These are phyloP conservation scores for Chymomyza costata DNA, from an alignment of 1,140 invertebrate genomes.

Conservation along the genomic window DNA sequence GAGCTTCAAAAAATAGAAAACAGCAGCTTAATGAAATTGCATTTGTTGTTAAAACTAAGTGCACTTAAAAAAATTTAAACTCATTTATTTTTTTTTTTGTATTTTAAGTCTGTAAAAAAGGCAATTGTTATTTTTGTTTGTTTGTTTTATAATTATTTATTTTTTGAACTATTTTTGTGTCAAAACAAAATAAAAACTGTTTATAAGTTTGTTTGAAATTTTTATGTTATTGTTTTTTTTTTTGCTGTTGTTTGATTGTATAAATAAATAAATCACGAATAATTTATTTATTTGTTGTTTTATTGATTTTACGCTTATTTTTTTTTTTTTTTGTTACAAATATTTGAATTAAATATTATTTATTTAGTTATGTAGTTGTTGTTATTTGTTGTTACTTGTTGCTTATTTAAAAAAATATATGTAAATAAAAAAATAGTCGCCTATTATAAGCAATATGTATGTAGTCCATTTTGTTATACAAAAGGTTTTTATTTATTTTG, in stretches of 20 bases:
- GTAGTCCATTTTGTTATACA: conserved; percentile 38
- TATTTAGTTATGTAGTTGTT: conserved; percentile 13
- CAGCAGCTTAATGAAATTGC: too few species aligned
- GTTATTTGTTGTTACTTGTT: conserved; percentile 19
- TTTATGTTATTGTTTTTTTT: conserved; percentile 15
- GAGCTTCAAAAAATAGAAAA: too few species aligned
- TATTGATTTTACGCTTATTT: conserved; percentile 16
- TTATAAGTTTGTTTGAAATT: conserved; percentile 14
- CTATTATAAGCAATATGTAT: conserved; percentile 27
- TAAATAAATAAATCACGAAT: conserved; percentile 39
- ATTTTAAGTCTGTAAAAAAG: conserved; percentile 38
- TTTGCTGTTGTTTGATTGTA: conserved; percentile 30
- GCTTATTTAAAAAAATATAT: conserved; percentile 37
- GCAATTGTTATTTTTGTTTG: conserved; percentile 23
- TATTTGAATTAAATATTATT: conserved; percentile 25
- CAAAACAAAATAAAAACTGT: conserved; percentile 8
- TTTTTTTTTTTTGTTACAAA: too few species aligned
- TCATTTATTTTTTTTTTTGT: conserved; percentile 7
- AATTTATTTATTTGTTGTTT: conserved; percentile 14
- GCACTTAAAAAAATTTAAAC: too few species aligned
- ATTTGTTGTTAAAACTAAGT: too few species aligned
- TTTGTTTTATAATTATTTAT: conserved; percentile 16
- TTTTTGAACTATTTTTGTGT: conserved; percentile 26
- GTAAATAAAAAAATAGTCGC: conserved; percentile 29
- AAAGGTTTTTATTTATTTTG: conserved; percentile 17